phyloP scores from a whole-genome alignment of 2,888 invertebrate species.

The Andricus curvator region DNA sequence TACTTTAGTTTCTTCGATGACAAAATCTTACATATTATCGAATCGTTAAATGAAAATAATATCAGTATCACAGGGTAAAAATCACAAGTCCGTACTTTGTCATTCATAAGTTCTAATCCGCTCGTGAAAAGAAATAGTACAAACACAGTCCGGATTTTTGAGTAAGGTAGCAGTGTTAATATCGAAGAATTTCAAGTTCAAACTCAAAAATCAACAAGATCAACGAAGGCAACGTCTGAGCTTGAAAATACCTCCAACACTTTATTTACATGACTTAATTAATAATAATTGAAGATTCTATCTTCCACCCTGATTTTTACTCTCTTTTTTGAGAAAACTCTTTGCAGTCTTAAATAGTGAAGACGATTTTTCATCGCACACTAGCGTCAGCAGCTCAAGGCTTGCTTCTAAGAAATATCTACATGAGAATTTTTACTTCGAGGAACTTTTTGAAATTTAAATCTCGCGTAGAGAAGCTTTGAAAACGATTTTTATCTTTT shows the following conservation, averaged over 20 bases:
- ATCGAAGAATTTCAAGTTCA: slow-evolving; percentile 18
- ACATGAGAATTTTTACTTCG: not conserved
- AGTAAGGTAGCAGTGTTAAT: slow-evolving; percentile 21
- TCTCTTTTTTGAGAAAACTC: not conserved
- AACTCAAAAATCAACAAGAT: not conserved
- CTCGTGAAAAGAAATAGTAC: not conserved
- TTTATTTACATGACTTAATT: slow-evolving; percentile 26
- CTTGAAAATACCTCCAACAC: slow-evolving; percentile 15
- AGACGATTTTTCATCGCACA: slow-evolving; percentile 6
- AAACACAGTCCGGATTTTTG: slow-evolving; percentile 15
- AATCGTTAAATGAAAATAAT: slow-evolving; percentile 27
- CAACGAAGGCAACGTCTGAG: not conserved
- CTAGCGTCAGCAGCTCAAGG: not conserved
- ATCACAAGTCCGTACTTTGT: slow-evolving; percentile 11
- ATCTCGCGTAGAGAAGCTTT: not conserved
- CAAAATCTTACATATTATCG: slow-evolving; percentile 9
- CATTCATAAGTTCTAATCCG: slow-evolving; percentile 3
- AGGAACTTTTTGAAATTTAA: not conserved
- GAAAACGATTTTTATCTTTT: not conserved
- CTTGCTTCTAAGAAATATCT: not conserved
- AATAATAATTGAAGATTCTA: slow-evolving; percentile 30
- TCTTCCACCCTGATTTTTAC: slow-evolving; percentile 31
- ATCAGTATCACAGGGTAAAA: slow-evolving; percentile 37
- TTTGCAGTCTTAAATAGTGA: slow-evolving; percentile 29
- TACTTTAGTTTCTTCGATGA: slow-evolving; percentile 18